Evolutionary conservation across 2,113 vertebrate genomes (phyloP), one percentile per base, ranked within the genome.

Genomic region (Ceyx margarethae): DNA sequence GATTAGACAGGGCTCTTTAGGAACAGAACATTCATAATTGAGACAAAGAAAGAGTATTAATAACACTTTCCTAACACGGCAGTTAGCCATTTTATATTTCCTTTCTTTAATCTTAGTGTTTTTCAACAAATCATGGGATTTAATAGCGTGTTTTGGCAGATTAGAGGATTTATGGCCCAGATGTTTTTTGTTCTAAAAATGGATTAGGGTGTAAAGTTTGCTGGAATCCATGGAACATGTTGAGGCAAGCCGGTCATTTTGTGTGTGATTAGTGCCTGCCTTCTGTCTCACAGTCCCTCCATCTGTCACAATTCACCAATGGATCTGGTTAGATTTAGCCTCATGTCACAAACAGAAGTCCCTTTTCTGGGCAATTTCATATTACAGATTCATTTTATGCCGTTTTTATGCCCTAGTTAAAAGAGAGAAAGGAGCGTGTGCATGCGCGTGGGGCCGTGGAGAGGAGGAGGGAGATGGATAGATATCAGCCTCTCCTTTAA

Each of bases 121-220:
- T 99, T 98, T 99, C 98, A 98, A 99, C 98, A 99, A 99, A 99
- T 99, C 98, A 96, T 97, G 92, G 98, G 98, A 99, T 99, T 99
- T 99, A 99, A 99, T 99, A 98, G 98, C 95, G 84, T 98, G 98
- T 98, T 98, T 98, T 98, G 98, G 98, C 98, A 99, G 99, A 99
- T 99, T 99, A 99, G 98, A 98, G 98, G 98, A 99, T 98, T 99
- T 99, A 98, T 97, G 90, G 97, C 98, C 98, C 99, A 99, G 99
- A 99, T 99, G 99, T 99, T 99, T 99, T 99, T 99, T 99, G 98
- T 99, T 99, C 98, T 96, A 98, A 98, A 99, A 99, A 99, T 98
- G 98, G 99, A 99, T 99, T 99, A 99, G 97, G 98, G 98, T 98
- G 98, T 98, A 98, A 98, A 98, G 98, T 99, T 99, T 98, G 97